Evolutionary conservation across 1,140 invertebrate genomes (phyloP).

Genomic region (Branchinecta lynchi): DNA sequence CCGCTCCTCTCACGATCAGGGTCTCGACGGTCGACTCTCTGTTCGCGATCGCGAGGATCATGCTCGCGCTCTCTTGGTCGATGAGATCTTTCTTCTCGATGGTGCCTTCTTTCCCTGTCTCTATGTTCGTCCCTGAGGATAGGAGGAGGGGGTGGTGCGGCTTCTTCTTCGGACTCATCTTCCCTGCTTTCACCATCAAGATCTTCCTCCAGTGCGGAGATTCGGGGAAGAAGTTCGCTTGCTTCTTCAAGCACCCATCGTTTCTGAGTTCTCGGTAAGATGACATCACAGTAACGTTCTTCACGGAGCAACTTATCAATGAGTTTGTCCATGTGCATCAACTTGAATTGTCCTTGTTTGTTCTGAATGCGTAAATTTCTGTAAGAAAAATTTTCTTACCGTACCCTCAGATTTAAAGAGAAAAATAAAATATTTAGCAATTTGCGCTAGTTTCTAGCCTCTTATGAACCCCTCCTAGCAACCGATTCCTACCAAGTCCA

Average conservation of each 20-base stretch:
- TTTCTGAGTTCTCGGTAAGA: conserved; percentile 88
- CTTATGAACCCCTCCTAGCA: no score
- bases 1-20: no score
- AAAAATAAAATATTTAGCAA: no score
- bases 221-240: conserved; percentile 77
- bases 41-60: no score
- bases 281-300: conserved; percentile 86
- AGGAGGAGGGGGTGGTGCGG: neutral
- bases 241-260: conserved; percentile 79
- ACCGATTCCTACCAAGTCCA: no score
- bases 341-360: conserved; percentile 60
- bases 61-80: no score
- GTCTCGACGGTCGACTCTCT: no score
- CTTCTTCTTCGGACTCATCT: conserved; percentile 13
- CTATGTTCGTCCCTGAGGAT: neutral
- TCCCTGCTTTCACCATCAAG: conserved; percentile 64
- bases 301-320: conserved; percentile 84
- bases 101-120: conserved; percentile 7
- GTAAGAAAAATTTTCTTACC: no score
- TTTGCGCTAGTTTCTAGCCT: no score
- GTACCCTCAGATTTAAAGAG: no score
- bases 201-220: conserved; percentile 89
- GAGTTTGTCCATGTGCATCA: conserved; percentile 95
- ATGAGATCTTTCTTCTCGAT: no score
- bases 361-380: conserved; percentile 82